Conservation (phyloP, 2,888 invertebrate species). For the Agriotes lineatus region DNA sequence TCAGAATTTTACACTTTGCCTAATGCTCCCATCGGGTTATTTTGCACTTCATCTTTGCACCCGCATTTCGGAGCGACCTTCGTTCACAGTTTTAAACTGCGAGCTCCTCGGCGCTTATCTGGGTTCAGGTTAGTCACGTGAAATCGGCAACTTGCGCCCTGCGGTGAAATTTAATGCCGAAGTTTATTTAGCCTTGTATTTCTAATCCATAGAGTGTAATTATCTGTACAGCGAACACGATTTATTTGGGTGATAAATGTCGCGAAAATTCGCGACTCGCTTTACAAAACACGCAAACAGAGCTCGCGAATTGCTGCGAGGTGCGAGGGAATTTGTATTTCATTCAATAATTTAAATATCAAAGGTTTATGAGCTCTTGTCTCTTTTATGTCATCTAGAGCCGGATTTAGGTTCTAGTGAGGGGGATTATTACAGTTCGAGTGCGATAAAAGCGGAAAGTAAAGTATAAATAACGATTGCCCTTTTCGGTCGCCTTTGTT, state of each 20-base stretch:
- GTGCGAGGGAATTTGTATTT: slow-evolving; percentile 13
- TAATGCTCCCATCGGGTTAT: not conserved
- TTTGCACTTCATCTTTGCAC: slow-evolving; percentile 19
- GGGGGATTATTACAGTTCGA: not conserved
- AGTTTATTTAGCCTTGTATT: slow-evolving; percentile 47
- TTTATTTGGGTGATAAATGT: slow-evolving; percentile 33
- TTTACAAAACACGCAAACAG: slow-evolving; percentile 24
- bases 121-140: slow-evolving; percentile 36
- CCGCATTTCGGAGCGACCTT: slow-evolving; percentile 13
- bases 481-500: no score
- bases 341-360: slow-evolving; percentile 12
- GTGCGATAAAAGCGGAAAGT: not conserved
- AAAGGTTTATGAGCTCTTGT: not conserved
- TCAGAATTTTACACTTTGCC: not conserved
- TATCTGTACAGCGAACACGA: slow-evolving; percentile 28
- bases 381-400: not conserved
- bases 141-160: slow-evolving; percentile 38
- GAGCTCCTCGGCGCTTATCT: slow-evolving; percentile 32
- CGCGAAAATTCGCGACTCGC: slow-evolving; percentile 19
- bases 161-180: slow-evolving; percentile 47
- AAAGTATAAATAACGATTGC: not conserved
- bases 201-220: slow-evolving; percentile 39
- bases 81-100: slow-evolving; percentile 33
- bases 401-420: not conserved
- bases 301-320: not conserved